These are phyloP conservation scores for Isurus oxyrinchus DNA, from an alignment of 2,113 vertebrate genomes.

Conservation along the genomic window DNA sequence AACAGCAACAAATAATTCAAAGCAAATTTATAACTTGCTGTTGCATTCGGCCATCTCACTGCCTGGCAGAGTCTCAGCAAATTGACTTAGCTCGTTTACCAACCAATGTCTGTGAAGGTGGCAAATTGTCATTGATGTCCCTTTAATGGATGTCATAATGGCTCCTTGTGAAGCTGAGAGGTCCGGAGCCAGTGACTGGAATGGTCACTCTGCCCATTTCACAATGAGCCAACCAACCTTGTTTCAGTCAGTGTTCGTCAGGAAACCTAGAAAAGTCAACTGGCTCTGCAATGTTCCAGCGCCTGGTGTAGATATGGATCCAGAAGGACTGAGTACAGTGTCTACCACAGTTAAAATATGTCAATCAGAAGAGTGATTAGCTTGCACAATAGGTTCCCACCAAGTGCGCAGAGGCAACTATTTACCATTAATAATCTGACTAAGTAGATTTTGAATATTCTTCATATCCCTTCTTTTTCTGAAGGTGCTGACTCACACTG, in stretches of 20 bases:
- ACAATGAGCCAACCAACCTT: neutral
- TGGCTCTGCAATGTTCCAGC: neutral
- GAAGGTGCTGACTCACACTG: neutral
- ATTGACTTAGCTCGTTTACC: neutral
- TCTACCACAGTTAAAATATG: neutral
- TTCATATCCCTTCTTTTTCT: neutral
- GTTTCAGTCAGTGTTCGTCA: neutral
- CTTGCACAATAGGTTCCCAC: neutral
- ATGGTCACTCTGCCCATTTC: neutral
- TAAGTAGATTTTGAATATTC: neutral
- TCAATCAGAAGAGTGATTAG: neutral
- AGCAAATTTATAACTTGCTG: neutral
- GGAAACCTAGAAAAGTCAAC: neutral
- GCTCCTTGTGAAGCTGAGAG: neutral
- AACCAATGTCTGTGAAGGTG: neutral
- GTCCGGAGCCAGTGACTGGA: neutral
- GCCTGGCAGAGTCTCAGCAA: neutral
- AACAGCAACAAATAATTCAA: slow-evolving; percentile 33
- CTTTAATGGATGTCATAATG: neutral
- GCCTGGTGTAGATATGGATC: neutral
- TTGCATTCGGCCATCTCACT: slow-evolving; percentile 17
- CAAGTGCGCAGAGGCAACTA: neutral
- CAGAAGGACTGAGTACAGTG: neutral
- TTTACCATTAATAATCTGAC: neutral
- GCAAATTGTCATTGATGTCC: neutral